These are phyloP conservation scores for Lamprologus tigripictilis DNA, from an alignment of 2,113 vertebrate genomes.

Conservation along the genomic window DNA sequence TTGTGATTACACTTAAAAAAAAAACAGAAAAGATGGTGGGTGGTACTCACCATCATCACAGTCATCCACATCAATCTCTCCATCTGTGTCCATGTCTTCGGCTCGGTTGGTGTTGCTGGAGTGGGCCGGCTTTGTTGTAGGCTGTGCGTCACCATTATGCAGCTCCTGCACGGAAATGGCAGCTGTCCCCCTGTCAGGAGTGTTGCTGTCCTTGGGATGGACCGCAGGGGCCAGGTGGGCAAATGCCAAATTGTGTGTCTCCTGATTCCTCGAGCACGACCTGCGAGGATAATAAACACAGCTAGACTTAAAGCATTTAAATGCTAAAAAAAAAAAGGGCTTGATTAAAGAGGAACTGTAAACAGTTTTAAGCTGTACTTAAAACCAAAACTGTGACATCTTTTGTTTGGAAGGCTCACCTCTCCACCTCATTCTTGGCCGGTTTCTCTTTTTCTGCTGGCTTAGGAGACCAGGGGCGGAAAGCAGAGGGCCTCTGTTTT, in stretches of 20 bases:
- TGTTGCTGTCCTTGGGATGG: slow-evolving; percentile 52
- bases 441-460: slow-evolving; percentile 54
- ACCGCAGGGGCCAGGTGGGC: slow-evolving; percentile 60
- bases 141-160: slow-evolving; percentile 59
- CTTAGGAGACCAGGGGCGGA: slow-evolving; percentile 74
- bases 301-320: not conserved
- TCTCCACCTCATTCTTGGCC: slow-evolving; percentile 46
- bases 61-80: slow-evolving; percentile 93
- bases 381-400: not conserved
- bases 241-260: slow-evolving; percentile 77
- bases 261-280: slow-evolving; percentile 81
- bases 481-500: slow-evolving; percentile 72
- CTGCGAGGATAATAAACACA: slow-evolving; percentile 17
- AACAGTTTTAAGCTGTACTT: not conserved
- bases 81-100: slow-evolving; percentile 81
- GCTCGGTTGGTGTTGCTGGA: not conserved
- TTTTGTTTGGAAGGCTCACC: slow-evolving; percentile 32
- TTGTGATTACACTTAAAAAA: not conserved
- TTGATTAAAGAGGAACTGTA: not conserved
- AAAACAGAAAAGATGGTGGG: not conserved
- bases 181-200: slow-evolving; percentile 32
- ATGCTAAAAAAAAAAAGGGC: not conserved
- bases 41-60: slow-evolving; percentile 83
- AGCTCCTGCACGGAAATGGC: slow-evolving; percentile 73
- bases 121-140: slow-evolving; percentile 41